Evolutionary conservation across 2,888 invertebrate genomes (phyloP).

Genomic region (Lottia gigantea): DNA sequence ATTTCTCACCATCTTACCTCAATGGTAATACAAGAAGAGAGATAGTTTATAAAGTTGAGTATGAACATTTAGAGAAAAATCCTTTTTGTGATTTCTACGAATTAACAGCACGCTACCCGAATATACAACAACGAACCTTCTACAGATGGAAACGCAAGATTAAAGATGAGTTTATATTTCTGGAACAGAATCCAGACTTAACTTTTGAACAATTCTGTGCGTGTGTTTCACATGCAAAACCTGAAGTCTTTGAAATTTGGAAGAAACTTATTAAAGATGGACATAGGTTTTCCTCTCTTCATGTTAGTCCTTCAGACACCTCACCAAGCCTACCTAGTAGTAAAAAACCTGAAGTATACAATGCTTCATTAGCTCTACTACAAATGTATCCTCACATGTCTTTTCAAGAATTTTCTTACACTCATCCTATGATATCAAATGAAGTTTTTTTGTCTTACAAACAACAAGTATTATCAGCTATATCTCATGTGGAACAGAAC

Average conservation of each 20-base stretch:
- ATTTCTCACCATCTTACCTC: background rate
- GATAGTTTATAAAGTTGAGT: conserved; percentile 38
- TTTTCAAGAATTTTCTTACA: conserved; percentile 1
- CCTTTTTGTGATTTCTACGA: conserved; percentile 38
- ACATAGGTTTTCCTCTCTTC: conserved; percentile 29
- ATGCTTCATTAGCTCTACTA: background rate
- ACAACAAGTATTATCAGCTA: conserved; percentile 6
- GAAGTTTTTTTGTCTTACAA: background rate
- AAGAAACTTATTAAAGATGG: conserved; percentile 31
- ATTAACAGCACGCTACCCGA: conserved; percentile 32
- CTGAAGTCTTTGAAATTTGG: conserved; percentile 34
- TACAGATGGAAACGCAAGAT: conserved; percentile 39
- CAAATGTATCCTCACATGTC: conserved; percentile 9
- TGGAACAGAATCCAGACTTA: conserved; percentile 35
- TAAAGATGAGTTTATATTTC: conserved; percentile 39
- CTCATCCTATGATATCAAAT: background rate
- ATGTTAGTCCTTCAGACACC: background rate
- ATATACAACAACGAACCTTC: conserved; percentile 38
- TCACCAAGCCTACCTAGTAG: background rate
- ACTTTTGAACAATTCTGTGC: conserved; percentile 33
- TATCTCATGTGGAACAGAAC: background rate
- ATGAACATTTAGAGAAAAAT: conserved; percentile 35
- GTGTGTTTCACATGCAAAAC: conserved; percentile 34
- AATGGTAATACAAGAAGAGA: conserved; percentile 24
- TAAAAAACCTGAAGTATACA: background rate